phyloP scores from a whole-genome alignment of 2,797 vertebrate species.

The Smutsia gigantea region DNA sequence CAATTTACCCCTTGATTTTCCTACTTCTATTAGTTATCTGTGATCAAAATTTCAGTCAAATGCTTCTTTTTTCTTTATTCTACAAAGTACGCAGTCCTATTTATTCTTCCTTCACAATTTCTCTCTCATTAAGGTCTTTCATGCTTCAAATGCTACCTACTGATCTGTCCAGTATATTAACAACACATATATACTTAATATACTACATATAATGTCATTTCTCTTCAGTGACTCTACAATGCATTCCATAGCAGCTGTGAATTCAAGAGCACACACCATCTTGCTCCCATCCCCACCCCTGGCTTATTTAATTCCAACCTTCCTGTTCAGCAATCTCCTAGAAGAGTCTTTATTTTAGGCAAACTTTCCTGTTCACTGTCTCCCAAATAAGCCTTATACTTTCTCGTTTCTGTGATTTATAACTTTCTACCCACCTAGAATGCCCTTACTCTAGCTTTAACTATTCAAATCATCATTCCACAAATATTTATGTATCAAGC shows the following conservation, averaged over 20 bases:
- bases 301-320: neutral
- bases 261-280: neutral
- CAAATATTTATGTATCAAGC: conserved; percentile 20
- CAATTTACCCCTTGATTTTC: conserved; percentile 7
- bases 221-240: neutral
- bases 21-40: neutral
- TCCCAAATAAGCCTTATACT: neutral
- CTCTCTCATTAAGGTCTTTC: neutral
- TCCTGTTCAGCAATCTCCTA: neutral
- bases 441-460: neutral
- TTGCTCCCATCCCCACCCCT: neutral
- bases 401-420: neutral
- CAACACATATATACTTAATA: conserved; percentile 10
- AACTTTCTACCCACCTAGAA: conserved; percentile 1
- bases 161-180: neutral
- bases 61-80: conserved; percentile 35
- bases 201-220: neutral
- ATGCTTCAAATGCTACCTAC: neutral
- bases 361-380: neutral
- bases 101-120: neutral
- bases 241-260: neutral
- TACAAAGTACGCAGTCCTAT: conserved; percentile 12
- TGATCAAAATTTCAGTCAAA: conserved; percentile 48
- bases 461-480: conserved; percentile 15
- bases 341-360: neutral